Evolutionary conservation across 1,140 invertebrate genomes (phyloP).

Genomic region (Ceratina australensis): DNA sequence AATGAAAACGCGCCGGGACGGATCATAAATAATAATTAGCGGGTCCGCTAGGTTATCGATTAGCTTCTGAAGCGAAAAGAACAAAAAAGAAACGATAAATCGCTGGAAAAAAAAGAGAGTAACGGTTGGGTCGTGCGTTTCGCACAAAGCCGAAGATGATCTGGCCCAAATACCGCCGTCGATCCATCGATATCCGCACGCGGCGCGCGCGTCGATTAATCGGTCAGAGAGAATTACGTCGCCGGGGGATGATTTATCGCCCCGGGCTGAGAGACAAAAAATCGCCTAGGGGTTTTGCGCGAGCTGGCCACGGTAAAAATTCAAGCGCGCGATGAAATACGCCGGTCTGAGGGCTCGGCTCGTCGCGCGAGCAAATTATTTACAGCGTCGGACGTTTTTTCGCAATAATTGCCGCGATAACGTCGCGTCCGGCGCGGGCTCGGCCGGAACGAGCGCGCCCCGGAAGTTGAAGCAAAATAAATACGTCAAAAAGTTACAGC

Average conservation of each 20-base stretch:
- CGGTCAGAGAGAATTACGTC: not conserved
- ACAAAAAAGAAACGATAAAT: not conserved
- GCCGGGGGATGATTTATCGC: constrained; percentile 25
- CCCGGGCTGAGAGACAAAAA: not conserved
- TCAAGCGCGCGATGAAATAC: constrained; percentile 24
- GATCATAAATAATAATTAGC: constrained; percentile 8
- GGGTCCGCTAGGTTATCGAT: not conserved
- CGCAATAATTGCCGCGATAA: constrained; percentile 32
- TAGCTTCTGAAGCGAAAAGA: not conserved
- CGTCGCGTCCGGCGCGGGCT: constrained; percentile 2
- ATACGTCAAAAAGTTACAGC: constrained; percentile 14
- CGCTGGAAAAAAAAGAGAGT: not conserved
- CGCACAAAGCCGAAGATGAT: constrained; percentile 5
- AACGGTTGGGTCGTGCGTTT: not conserved
- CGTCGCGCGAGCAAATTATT: constrained; percentile 13
- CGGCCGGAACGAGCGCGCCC: not conserved
- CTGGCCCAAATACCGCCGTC: not conserved
- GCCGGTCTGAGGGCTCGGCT: not conserved
- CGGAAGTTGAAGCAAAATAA: constrained; percentile 17
- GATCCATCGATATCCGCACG: constrained; percentile 1
- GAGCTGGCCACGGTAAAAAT: constrained; percentile 2
- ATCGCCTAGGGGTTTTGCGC: not conserved
- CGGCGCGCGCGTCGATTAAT: constrained; percentile 16
- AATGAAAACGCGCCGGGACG: not conserved
- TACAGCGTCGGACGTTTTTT: constrained; percentile 2